These are phyloP conservation scores for Agapostemon virescens DNA, from an alignment of 2,888 invertebrate species.

Conservation along the genomic window DNA sequence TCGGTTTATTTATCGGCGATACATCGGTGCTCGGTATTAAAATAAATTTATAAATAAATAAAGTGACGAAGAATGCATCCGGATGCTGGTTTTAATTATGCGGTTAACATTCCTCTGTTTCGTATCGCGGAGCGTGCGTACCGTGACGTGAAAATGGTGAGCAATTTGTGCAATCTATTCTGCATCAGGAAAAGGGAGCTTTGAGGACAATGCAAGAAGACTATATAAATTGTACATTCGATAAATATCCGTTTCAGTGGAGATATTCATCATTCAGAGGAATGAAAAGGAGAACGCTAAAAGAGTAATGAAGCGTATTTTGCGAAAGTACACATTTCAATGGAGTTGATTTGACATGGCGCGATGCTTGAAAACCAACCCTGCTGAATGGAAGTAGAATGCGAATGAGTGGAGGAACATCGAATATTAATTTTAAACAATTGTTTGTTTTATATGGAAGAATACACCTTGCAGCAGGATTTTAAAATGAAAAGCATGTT, in stretches of 20 bases:
- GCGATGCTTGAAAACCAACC: neutral
- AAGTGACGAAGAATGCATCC: neutral
- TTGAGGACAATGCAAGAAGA: neutral
- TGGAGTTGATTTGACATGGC: slow-evolving; percentile 12
- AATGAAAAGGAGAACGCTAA: slow-evolving; percentile 8
- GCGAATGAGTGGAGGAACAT: neutral
- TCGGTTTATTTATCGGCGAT: no score
- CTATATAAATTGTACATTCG: neutral
- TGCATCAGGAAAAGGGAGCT: neutral
- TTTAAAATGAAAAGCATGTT: neutral
- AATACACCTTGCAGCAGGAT: neutral
- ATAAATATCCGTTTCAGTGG: neutral
- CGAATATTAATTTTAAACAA: neutral
- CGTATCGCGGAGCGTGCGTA: neutral
- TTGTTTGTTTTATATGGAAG: neutral
- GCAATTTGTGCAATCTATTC: slow-evolving; percentile 2
- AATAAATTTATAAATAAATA: neutral
- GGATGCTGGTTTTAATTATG: neutral
- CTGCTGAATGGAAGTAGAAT: neutral
- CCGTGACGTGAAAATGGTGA: neutral
- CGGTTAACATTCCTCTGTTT: neutral
- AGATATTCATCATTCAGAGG: neutral
- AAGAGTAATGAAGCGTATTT: slow-evolving; percentile 16
- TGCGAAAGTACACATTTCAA: neutral
- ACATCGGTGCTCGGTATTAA: neutral